Evolutionary conservation across 2,113 vertebrate species (phyloP), one percentile per base, ranked within the genome.

Genomic region (Indicator indicator): DNA sequence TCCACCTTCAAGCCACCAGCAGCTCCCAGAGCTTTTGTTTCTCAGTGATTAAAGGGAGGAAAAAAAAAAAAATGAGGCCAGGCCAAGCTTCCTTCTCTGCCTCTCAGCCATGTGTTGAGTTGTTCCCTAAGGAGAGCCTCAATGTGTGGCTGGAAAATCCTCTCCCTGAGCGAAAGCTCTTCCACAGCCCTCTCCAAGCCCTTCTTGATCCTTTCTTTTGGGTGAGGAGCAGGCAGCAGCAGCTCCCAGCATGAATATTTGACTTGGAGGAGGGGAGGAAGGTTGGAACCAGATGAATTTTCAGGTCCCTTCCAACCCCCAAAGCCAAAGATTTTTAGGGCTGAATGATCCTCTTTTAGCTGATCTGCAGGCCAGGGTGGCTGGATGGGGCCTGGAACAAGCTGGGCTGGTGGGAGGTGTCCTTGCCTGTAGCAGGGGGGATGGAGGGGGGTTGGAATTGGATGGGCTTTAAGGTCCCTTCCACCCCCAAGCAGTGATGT

Each of bases 41-140:
- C 16, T 27, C 16, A 5, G 87, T 33, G 60, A 46, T 76, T 78
- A 52, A 36, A 1, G 5, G 67, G 28, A 32, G 5, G 67, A 26
- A 32, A 28, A 21, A 79, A 33, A 58, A 32, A 42, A 28, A 21
- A 79, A 67, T 0, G 40, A 54, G 82, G 40, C 58, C 8, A 1
- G 8, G 33, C 26, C 48, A 21, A 12, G 40, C 55, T 54, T 36
- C 21, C 0, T 54, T 58, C 59, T 65, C 84, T 20, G 6, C 16
- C 0, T 17, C 2, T 6, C 33, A 0, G 21, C 73, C 54, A 0
- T 0, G 2, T 2, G 12, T 6, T 27, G 72, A 62, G 42, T 59
- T 50, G 0, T 26, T 73, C 83, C 86, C 28, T 7, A 2, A 20
- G 27, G 92, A 28, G 44, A 85, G 20, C 10, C 69, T 36, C 27